phyloP scores from a whole-genome alignment of 2,113 vertebrate genomes.

The Myotis lucifugus region DNA sequence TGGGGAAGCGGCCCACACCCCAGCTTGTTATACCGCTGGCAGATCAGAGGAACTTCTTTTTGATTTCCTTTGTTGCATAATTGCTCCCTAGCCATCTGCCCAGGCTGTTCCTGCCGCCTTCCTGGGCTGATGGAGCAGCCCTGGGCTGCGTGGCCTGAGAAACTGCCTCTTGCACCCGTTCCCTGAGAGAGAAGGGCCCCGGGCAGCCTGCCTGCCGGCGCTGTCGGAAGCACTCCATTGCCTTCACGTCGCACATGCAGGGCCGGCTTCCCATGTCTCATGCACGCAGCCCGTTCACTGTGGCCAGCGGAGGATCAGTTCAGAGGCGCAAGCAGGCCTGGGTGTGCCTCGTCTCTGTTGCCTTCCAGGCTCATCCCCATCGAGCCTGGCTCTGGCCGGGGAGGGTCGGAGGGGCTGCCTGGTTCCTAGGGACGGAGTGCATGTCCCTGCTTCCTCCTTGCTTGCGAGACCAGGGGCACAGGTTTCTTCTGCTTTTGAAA shows the following conservation, averaged over 20 bases:
- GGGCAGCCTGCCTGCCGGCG: background rate
- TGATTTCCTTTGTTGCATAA: background rate
- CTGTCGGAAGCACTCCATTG: background rate
- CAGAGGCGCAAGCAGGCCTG: background rate
- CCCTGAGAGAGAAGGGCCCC: background rate
- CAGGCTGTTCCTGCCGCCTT: background rate
- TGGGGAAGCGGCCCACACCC: background rate
- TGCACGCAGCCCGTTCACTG: background rate
- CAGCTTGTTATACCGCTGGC: background rate
- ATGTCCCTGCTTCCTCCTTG: background rate
- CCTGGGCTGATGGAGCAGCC: background rate
- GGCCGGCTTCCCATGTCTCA: background rate
- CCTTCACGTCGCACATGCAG: background rate
- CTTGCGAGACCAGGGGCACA: background rate
- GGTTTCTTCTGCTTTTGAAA: constrained; percentile 47
- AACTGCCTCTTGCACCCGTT: background rate
- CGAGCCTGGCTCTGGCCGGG: background rate
- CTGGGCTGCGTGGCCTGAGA: background rate
- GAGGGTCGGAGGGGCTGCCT: background rate
- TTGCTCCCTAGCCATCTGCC: background rate
- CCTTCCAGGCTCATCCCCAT: background rate
- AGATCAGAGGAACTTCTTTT: background rate
- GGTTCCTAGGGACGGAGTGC: background rate
- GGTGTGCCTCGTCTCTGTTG: background rate
- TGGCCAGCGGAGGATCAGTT: background rate